Evolutionary conservation across 2,888 invertebrate species (phyloP).

Genomic region (Tinea trinotella): DNA sequence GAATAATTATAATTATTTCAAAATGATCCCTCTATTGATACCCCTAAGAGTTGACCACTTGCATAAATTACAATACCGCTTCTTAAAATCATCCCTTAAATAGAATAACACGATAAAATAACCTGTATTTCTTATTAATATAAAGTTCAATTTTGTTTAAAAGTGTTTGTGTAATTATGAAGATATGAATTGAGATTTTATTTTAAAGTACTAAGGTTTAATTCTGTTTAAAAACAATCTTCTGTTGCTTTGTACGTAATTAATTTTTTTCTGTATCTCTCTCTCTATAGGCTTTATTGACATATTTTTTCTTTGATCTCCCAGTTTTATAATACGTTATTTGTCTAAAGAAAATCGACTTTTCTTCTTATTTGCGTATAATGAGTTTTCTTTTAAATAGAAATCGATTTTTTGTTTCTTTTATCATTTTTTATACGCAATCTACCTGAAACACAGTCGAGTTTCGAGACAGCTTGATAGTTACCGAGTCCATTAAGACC

Average conservation of each 20-base stretch:
- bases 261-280: neutral
- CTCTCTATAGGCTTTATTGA: neutral
- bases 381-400: slow-evolving; percentile 3
- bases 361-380: neutral
- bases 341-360: neutral
- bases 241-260: neutral
- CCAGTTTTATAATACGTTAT: slow-evolving; percentile 6
- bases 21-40: slow-evolving; percentile 2
- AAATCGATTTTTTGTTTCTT: neutral
- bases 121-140: neutral
- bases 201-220: too few relatives aligned
- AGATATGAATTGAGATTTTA: too few relatives aligned
- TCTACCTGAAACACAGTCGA: too few relatives aligned
- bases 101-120: neutral
- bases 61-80: slow-evolving; percentile 1
- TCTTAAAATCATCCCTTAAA: neutral
- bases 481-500: too few relatives aligned
- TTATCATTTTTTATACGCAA: too few relatives aligned
- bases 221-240: neutral
- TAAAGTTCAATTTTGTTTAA: neutral
- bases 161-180: too few relatives aligned
- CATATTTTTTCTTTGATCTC: neutral
- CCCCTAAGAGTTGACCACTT: neutral
- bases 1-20: neutral
- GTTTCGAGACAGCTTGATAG: too few relatives aligned